Conservation (phyloP, 2,888 invertebrate species). For the Camponotus fellah region DNA sequence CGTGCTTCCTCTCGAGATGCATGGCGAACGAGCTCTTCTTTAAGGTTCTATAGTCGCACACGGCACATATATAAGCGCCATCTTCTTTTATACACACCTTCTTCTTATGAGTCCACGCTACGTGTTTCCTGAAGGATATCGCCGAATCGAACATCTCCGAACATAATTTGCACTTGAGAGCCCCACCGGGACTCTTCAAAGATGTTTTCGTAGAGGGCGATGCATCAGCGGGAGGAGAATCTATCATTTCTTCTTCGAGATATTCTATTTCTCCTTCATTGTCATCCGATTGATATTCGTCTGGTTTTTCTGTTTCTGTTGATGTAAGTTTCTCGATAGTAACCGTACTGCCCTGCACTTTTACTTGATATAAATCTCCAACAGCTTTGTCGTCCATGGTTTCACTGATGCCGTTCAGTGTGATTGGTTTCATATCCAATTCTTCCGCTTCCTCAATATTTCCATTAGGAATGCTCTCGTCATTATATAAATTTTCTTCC, state of each 20-base stretch:
- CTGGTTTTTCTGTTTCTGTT: slow-evolving; percentile 17
- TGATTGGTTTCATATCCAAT: slow-evolving; percentile 69
- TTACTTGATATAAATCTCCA: slow-evolving; percentile 81
- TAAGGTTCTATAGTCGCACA: slow-evolving; percentile 82
- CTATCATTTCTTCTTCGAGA: slow-evolving; percentile 67
- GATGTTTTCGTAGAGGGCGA: slow-evolving; percentile 28
- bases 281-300: slow-evolving; percentile 55
- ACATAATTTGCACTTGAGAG: slow-evolving; percentile 82
- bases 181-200: slow-evolving; percentile 43
- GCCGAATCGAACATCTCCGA: slow-evolving; percentile 80
- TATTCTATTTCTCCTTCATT: slow-evolving; percentile 66
- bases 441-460: slow-evolving; percentile 55
- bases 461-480: slow-evolving; percentile 59
- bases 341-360: slow-evolving; percentile 79
- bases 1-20: slow-evolving; percentile 83
- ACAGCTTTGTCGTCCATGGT: slow-evolving; percentile 43
- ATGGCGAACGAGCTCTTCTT: slow-evolving; percentile 81
- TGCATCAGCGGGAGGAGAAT: slow-evolving; percentile 33
- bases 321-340: slow-evolving; percentile 77
- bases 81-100: slow-evolving; percentile 83
- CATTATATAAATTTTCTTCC: slow-evolving; percentile 65
- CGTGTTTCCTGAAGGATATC: slow-evolving; percentile 82
- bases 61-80: slow-evolving; percentile 82
- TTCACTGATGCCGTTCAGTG: slow-evolving; percentile 68
- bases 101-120: slow-evolving; percentile 84